These are phyloP conservation scores for Caenorhabditis remanei DNA, from an alignment of 1,140 invertebrate genomes.

Conservation along the genomic window DNA sequence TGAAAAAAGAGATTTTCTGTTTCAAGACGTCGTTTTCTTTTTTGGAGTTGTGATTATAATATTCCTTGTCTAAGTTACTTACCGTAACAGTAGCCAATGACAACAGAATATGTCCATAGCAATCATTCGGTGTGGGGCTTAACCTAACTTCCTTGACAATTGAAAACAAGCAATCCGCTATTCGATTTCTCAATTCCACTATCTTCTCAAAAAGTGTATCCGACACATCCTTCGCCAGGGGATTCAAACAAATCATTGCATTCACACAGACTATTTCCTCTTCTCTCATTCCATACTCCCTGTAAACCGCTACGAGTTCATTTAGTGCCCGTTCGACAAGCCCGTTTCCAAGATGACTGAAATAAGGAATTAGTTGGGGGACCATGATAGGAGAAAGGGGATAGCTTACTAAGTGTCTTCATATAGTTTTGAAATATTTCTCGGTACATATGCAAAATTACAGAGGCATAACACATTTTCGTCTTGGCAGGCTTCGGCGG, in stretches of 20 bases:
- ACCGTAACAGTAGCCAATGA: slow-evolving; percentile 67
- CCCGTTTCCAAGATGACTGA: slow-evolving; percentile 76
- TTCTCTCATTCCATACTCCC: too few species aligned
- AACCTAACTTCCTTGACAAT: slow-evolving; percentile 72
- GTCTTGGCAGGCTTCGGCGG: too few species aligned
- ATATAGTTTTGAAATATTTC: slow-evolving; percentile 73
- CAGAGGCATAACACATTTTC: too few species aligned
- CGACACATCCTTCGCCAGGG: slow-evolving; percentile 73
- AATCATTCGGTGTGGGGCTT: slow-evolving; percentile 18
- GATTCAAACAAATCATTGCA: too few species aligned
- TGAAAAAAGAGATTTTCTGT: slow-evolving; percentile 45
- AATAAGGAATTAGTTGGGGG: slow-evolving; percentile 56
- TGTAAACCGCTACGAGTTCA: slow-evolving; percentile 74
- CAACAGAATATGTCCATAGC: slow-evolving; percentile 62
- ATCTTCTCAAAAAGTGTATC: slow-evolving; percentile 68
- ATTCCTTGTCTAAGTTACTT: too few species aligned
- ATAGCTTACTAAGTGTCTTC: slow-evolving; percentile 73
- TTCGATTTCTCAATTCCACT: slow-evolving; percentile 67
- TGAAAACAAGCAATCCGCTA: slow-evolving; percentile 73
- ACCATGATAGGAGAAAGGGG: too few species aligned
- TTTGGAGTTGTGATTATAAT: not conserved
- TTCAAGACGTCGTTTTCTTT: not conserved
- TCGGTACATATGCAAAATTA: too few species aligned
- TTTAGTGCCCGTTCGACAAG: slow-evolving; percentile 72
- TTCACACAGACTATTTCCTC: too few species aligned